These are phyloP conservation scores for Parochlus steinenii DNA, from an alignment of 2,888 invertebrate species.

Conservation along the genomic window DNA sequence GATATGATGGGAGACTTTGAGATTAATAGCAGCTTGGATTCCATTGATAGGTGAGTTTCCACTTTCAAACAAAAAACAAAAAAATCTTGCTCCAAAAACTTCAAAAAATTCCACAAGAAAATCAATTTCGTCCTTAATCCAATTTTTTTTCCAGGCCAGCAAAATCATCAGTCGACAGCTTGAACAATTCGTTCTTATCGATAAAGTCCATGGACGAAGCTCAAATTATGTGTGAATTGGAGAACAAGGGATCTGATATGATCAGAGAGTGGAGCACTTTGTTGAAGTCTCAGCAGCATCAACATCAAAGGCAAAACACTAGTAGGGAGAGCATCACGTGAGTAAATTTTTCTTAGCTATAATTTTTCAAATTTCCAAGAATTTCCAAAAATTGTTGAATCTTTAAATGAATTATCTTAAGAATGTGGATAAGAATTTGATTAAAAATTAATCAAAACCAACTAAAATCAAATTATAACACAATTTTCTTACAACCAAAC, in stretches of 20 bases:
- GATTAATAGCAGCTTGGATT: constrained; percentile 30
- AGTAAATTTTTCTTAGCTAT: constrained; percentile 16
- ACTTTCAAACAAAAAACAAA: neutral
- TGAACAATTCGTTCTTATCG: too few relatives aligned
- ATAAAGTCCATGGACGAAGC: constrained; percentile 37
- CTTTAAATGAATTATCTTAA: too few relatives aligned
- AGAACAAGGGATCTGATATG: constrained; percentile 33
- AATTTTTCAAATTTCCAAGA: too few relatives aligned
- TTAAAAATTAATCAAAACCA: too few relatives aligned
- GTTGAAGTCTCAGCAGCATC: constrained; percentile 24
- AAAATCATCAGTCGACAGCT: neutral
- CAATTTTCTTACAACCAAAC: too few relatives aligned
- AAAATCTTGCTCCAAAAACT: neutral
- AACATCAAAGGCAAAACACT: constrained; percentile 19
- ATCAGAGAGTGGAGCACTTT: constrained; percentile 39
- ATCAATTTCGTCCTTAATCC: neutral
- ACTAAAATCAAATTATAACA: too few relatives aligned
- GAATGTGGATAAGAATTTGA: too few relatives aligned
- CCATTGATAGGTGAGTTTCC: constrained; percentile 24
- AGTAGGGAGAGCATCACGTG: constrained; percentile 24
- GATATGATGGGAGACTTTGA: constrained; percentile 81
- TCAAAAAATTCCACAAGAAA: too few relatives aligned
- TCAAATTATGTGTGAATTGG: constrained; percentile 32
- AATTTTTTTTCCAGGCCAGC: neutral
- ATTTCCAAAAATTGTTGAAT: too few relatives aligned